Evolutionary conservation across 2,888 invertebrate genomes (phyloP).

Genomic region (Aleiodes testaceus): DNA sequence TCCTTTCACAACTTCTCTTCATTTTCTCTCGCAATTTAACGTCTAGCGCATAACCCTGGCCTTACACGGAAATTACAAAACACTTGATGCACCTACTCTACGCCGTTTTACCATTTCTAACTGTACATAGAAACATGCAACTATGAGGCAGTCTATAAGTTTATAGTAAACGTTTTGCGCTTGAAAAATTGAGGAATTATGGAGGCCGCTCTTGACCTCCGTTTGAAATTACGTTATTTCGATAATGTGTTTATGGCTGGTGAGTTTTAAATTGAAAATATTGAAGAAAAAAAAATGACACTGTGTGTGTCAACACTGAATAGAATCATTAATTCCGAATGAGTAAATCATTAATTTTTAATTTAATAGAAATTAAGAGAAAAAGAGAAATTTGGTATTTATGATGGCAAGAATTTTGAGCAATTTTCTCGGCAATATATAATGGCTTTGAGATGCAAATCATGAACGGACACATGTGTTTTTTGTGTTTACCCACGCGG

Average conservation of each 20-base stretch:
- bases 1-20: conserved; percentile 3
- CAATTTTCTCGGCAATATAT: conserved; percentile 20
- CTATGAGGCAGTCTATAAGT: conserved; percentile 34
- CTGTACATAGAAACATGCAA: conserved; percentile 37
- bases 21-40: conserved; percentile 26
- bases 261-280: conserved; percentile 1
- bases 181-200: neutral
- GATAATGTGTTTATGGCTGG: conserved; percentile 18
- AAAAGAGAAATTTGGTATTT: conserved; percentile 6
- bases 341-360: too few species aligned
- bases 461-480: conserved; percentile 12
- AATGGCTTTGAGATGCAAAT: conserved; percentile 43
- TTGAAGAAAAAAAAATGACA: neutral
- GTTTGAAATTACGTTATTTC: conserved; percentile 26
- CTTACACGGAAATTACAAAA: conserved; percentile 39
- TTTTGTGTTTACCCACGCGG: conserved; percentile 5
- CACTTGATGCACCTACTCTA: conserved; percentile 25
- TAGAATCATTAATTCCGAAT: too few species aligned
- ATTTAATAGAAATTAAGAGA: neutral
- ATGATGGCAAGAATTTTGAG: conserved; percentile 2
- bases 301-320: too few species aligned
- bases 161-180: conserved; percentile 30
- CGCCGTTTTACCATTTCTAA: conserved; percentile 32
- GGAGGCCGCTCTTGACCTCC: conserved; percentile 25
- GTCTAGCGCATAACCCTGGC: conserved; percentile 8